Evolutionary conservation across 2,888 invertebrate genomes (phyloP).

Genomic region (Lithophane socia): DNA sequence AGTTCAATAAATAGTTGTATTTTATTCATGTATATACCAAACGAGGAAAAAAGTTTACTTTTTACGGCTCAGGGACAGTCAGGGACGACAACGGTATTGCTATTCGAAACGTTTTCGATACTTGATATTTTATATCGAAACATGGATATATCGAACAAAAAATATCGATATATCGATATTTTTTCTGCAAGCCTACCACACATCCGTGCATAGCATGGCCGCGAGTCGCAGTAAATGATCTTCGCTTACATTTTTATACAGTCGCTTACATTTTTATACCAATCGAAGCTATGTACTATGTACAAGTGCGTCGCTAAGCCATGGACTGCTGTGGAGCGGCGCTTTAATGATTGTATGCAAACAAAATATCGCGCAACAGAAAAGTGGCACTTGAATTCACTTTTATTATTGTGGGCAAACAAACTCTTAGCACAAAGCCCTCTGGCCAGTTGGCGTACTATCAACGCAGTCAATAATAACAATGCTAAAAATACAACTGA

Average conservation of each 20-base stretch:
- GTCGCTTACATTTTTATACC: not conserved
- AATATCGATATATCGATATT: no score
- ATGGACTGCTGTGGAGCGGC: not conserved
- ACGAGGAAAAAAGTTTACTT: no score
- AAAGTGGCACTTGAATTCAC: not conserved
- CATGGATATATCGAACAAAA: no score
- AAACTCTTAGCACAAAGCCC: constrained; percentile 19
- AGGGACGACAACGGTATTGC: no score
- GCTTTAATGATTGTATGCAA: not conserved
- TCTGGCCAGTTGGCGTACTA: constrained; percentile 28
- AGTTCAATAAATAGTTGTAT: no score
- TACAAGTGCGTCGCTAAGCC: no score
- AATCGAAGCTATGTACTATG: accelerated
- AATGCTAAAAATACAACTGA: constrained; percentile 45
- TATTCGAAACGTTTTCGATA: no score
- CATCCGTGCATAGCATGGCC: not conserved
- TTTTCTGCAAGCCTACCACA: not conserved
- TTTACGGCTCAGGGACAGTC: no score
- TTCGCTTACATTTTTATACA: not conserved
- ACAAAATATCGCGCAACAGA: not conserved
- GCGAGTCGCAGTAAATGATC: not conserved
- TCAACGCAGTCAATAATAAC: constrained; percentile 52
- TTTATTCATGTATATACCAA: no score
- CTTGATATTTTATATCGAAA: no score
- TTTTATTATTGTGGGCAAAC: constrained; percentile 1